phyloP scores from a whole-genome alignment of 2,113 vertebrate genomes.

The Engystomops pustulosus region DNA sequence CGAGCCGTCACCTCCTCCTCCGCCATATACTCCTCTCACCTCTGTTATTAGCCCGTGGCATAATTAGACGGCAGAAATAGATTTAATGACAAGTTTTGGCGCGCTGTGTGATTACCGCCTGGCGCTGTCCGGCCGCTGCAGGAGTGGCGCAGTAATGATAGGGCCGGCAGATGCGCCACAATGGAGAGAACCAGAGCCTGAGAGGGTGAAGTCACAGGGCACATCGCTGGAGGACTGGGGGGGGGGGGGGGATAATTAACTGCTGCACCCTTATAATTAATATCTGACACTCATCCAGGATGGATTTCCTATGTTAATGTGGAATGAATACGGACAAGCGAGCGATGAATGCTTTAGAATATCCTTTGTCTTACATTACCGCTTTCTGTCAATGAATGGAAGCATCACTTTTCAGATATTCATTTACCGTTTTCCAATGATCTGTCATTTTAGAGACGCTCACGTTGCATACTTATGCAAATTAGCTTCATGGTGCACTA shows the following conservation, averaged over 20 bases:
- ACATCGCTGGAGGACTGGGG: neutral
- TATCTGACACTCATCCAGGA: neutral
- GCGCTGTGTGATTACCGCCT: neutral
- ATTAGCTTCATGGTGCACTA: too few species aligned
- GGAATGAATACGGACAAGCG: neutral
- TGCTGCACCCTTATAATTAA: neutral
- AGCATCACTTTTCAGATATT: too few species aligned
- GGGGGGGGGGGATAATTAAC: constrained; percentile 11
- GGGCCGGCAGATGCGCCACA: neutral
- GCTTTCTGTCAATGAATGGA: neutral
- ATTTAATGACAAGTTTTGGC: constrained; percentile 51
- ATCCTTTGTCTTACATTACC: too few species aligned
- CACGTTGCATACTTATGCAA: too few species aligned
- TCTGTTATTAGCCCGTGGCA: constrained; percentile 66
- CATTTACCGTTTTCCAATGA: too few species aligned
- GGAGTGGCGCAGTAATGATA: neutral
- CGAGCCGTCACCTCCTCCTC: neutral
- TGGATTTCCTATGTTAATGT: too few species aligned
- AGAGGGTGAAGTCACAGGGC: neutral
- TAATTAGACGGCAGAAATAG: constrained; percentile 66
- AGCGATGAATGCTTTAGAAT: too few species aligned
- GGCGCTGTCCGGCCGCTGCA: neutral
- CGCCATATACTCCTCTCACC: constrained; percentile 45
- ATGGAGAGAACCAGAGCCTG: neutral
- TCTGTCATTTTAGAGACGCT: too few species aligned